Evolutionary conservation across 2,888 invertebrate genomes (phyloP), one percentile per base, ranked within the genome.

Genomic region (Caradrina kadenii): DNA sequence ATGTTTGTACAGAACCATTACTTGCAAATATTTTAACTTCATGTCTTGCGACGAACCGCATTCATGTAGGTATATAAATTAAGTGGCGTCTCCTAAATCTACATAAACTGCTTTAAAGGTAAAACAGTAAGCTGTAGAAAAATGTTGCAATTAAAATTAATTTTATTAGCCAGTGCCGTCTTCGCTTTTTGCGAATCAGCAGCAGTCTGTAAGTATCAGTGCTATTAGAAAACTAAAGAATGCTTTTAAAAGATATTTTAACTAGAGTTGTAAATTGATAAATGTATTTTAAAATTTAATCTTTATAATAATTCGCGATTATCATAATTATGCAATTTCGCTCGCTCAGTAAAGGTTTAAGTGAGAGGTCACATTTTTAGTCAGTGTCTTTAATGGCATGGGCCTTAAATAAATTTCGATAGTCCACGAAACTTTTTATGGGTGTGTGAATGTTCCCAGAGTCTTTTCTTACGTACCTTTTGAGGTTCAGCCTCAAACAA

Each of bases 161-260:
- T 79, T 49, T 50, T 80, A 11, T 53, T 80, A 10, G 26, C 56
- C 8, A 68, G 67, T 63, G 76, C 69, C 53, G 63, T 80, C 10
- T 53, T 76, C 6, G 67, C 59, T 15, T 61, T 70, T 1, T 65
- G 80, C 17, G 49, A 68, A 52, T 68, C 77, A 50, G 67, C 70
- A 22, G 67, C 63, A 6, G 55, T 77, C 19, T 4, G 80, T 80
- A 31, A 70, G 70, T 76, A 56, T 52, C 11, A 49, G 8, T 48
- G 1, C 55, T 21, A 13, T 53, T 17, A 31, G n/a, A 0, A 10
- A 26, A 50, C 26, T 19, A 26, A 21, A 17, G 0, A 22, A 8
- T 17, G n/a, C 1, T 63, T 17, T 15, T 21, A 0, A 49, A n/a
- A 55, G 1, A 21, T 19, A 21, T 22, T 19, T 11, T 15, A 15